These are phyloP conservation scores for Syrmaticus mikado DNA, from an alignment of 2,113 vertebrate genomes.

Conservation along the genomic window DNA sequence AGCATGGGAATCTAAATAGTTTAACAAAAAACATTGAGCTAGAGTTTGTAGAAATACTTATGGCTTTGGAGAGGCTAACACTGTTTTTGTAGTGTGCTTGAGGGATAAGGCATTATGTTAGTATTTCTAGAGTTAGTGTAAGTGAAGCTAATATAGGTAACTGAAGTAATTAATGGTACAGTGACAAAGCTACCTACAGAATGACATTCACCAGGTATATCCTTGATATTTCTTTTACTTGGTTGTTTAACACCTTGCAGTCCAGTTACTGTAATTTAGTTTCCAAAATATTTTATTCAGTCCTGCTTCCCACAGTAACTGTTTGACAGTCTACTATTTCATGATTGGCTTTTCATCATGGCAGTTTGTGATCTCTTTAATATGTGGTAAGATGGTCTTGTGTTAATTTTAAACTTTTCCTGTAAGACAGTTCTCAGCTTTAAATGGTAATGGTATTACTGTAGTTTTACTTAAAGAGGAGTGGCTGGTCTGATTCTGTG, in stretches of 20 bases:
- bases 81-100: neutral
- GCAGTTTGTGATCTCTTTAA: neutral
- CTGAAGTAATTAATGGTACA: neutral
- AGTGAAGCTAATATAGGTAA: neutral
- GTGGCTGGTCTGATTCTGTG: neutral
- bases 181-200: neutral
- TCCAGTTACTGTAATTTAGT: neutral
- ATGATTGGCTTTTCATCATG: neutral
- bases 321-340: neutral
- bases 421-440: neutral
- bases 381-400: neutral
- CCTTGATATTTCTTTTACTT: neutral
- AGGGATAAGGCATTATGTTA: neutral
- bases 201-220: neutral
- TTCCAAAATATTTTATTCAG: neutral
- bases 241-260: neutral
- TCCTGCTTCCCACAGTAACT: constrained; percentile 1
- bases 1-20: neutral
- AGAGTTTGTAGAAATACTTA: neutral
- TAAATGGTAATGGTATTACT: neutral
- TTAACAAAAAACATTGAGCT: neutral
- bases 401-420: neutral
- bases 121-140: neutral
- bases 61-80: neutral
- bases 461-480: neutral